These are phyloP conservation scores for Chlamydotis undulata DNA, from an alignment of 2,113 vertebrate species.

Conservation along the genomic window DNA sequence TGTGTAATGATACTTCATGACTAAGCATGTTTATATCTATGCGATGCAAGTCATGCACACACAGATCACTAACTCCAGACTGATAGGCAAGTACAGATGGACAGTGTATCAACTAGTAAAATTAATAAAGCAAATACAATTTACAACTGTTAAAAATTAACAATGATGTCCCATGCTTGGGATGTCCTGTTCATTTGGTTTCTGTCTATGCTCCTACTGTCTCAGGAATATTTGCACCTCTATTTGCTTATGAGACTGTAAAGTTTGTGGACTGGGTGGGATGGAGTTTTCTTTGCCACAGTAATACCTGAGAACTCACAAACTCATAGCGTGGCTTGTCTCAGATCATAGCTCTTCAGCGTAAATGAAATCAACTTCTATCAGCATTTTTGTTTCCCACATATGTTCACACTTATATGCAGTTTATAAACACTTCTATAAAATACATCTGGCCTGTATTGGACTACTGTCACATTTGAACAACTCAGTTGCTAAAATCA, in stretches of 20 bases:
- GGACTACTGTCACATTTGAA: neutral
- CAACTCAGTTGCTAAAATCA: neutral
- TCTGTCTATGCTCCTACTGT: neutral
- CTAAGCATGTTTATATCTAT: neutral
- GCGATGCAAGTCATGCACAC: neutral
- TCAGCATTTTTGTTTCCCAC: neutral
- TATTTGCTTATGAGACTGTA: neutral
- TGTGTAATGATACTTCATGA: neutral
- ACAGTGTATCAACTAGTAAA: neutral
- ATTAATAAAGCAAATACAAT: neutral
- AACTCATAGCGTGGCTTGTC: neutral
- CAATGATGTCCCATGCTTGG: neutral
- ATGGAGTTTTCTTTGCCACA: neutral
- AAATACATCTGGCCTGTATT: neutral
- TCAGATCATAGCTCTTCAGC: neutral
- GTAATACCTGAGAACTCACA: neutral
- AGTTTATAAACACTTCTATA: neutral
- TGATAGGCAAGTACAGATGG: neutral
- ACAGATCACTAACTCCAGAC: neutral
- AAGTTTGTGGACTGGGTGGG: neutral
- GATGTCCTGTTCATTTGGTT: neutral
- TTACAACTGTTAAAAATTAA: neutral
- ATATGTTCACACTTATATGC: too few species aligned
- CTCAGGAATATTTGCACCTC: neutral
- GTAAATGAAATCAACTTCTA: neutral